Evolutionary conservation across 1,140 invertebrate species (phyloP).

Genomic region (Diachasmimorpha longicaudata): DNA sequence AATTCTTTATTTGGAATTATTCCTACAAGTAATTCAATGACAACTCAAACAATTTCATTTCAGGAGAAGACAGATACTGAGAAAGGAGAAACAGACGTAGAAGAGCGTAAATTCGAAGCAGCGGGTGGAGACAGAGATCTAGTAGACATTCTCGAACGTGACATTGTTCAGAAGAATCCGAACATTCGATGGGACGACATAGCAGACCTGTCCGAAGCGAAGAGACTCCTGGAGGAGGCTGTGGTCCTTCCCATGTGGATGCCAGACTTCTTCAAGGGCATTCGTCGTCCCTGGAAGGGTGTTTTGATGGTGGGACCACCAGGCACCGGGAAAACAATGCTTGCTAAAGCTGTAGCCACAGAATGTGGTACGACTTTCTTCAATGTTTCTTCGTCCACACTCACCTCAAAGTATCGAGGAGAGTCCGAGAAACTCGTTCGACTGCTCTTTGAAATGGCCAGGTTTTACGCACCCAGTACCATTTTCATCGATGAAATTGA

Average conservation of each 20-base stretch:
- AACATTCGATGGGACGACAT: conserved; percentile 98
- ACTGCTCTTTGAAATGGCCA: conserved; percentile 97
- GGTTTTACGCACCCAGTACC: conserved; percentile 98
- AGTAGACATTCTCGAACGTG: conserved; percentile 94
- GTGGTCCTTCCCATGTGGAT: conserved; percentile 98
- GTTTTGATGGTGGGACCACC: conserved; percentile 97
- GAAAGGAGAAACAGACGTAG: conserved; percentile 73
- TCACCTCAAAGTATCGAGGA: conserved; percentile 98
- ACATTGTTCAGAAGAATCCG: conserved; percentile 97
- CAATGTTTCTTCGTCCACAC: conserved; percentile 95
- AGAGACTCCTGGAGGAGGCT: conserved; percentile 94
- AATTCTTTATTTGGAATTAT: too few species aligned
- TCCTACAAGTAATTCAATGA: too few species aligned
- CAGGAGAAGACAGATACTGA: conserved; percentile 70
- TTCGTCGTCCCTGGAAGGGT: conserved; percentile 91
- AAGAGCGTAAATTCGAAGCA: conserved; percentile 91
- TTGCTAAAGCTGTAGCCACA: conserved; percentile 98
- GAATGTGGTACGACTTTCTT: conserved; percentile 99
- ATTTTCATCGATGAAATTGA: conserved; percentile 99
- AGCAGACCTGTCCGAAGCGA: conserved; percentile 94
- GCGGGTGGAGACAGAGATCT: conserved; percentile 89
- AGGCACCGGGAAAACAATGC: conserved; percentile 98
- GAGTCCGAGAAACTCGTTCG: conserved; percentile 99
- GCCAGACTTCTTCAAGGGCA: conserved; percentile 98
- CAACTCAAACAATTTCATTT: conserved; percentile 27